Conservation (phyloP, 2,888 invertebrate genomes). For the Orchesella flavescens region DNA sequence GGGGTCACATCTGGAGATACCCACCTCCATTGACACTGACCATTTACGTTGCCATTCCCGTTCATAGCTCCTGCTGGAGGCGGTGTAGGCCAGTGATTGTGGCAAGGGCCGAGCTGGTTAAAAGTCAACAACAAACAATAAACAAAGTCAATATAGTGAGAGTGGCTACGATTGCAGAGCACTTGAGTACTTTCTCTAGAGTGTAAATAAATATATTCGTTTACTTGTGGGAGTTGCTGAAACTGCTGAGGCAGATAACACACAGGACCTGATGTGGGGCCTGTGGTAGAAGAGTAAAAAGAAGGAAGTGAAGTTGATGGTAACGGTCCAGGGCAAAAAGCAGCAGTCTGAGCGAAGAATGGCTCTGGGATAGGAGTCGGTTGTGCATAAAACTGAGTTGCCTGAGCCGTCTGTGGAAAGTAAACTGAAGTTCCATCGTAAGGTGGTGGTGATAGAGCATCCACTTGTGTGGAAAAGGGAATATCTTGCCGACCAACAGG, state of each 20-base stretch:
- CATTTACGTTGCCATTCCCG: slow-evolving; percentile 57
- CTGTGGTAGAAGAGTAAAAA: slow-evolving; percentile 57
- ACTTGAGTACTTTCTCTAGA: background rate
- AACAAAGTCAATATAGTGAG: background rate
- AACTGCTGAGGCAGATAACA: slow-evolving; percentile 68
- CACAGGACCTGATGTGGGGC: slow-evolving; percentile 64
- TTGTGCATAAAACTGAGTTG: slow-evolving; percentile 65
- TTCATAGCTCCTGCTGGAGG: slow-evolving; percentile 54
- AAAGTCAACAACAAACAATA: background rate
- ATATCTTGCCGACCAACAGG: slow-evolving; percentile 61
- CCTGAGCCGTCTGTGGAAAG: slow-evolving; percentile 62
- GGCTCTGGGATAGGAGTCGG: slow-evolving; percentile 62
- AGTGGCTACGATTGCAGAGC: background rate
- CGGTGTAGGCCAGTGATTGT: slow-evolving; percentile 60
- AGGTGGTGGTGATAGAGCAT: slow-evolving; percentile 62
- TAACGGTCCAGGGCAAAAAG: slow-evolving; percentile 59
- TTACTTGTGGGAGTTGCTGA: slow-evolving; percentile 59
- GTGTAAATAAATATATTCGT: background rate
- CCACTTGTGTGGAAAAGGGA: slow-evolving; percentile 61
- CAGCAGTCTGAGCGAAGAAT: slow-evolving; percentile 63
- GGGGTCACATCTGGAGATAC: slow-evolving; percentile 57
- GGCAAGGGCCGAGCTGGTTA: slow-evolving; percentile 56
- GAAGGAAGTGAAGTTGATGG: slow-evolving; percentile 63
- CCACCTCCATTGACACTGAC: slow-evolving; percentile 66
- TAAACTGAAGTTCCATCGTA: slow-evolving; percentile 61